Percentiles rank a stretch among this genome's conserved stretches.
Conservation (phyloP, 2,797 vertebrate species). For the Peromyscus attwateri region DNA sequence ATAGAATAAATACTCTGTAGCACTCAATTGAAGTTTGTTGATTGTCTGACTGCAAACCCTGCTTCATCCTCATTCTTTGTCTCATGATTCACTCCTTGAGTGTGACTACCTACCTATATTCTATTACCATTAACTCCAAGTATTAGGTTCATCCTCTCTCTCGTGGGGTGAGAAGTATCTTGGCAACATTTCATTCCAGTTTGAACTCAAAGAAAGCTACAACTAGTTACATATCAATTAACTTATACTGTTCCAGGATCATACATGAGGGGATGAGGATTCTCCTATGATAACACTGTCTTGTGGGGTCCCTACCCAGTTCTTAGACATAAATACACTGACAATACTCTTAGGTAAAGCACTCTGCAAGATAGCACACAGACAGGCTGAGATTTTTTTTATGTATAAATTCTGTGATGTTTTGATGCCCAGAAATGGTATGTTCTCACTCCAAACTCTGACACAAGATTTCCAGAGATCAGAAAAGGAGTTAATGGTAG, state of each 20-base stretch:
- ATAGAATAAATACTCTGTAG: slow-evolving; percentile 53
- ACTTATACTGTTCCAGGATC: neutral
- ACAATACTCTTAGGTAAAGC: neutral
- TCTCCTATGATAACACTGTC: neutral
- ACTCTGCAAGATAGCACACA: neutral
- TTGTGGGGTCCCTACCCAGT: neutral
- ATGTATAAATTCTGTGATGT: neutral
- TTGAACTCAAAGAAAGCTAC: neutral
- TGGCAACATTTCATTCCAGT: neutral
- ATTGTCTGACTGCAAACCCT: slow-evolving; percentile 27
- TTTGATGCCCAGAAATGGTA: neutral
- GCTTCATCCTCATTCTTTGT: slow-evolving; percentile 33
- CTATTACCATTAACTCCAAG: slow-evolving; percentile 6
- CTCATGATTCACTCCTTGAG: slow-evolving; percentile 39
- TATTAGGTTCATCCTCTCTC: neutral
- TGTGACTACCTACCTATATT: neutral
- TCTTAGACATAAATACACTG: neutral
- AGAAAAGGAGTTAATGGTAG: neutral
- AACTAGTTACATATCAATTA: neutral
- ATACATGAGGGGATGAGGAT: neutral
- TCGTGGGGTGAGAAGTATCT: neutral
- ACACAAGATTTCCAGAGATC: neutral
- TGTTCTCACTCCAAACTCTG: neutral
- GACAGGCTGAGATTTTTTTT: neutral
- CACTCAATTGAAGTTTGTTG: slow-evolving; percentile 40